A percentile compares a stretch with the other conserved stretches of the same genome.
These are phyloP conservation scores for Rhopalosiphum nymphaeae DNA, from an alignment of 2,888 invertebrate genomes.

Conservation along the genomic window DNA sequence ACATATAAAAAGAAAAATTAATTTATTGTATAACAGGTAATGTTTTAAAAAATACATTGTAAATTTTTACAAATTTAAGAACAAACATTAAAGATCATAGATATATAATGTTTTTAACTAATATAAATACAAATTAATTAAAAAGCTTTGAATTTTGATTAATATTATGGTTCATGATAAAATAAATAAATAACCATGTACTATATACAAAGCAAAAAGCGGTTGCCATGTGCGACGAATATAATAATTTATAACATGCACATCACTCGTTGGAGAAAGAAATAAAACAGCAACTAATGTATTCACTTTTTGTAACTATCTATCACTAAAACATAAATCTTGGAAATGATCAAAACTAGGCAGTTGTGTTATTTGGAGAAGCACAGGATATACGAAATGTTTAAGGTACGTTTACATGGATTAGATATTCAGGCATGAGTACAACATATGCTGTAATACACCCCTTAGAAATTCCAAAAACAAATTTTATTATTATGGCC, in stretches of 20 bases:
- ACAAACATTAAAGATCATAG: not conserved
- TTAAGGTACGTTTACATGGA: slow-evolving; percentile 19
- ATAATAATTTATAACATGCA: not conserved
- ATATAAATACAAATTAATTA: not conserved
- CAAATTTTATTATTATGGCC: not conserved
- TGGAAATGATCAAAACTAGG: not conserved
- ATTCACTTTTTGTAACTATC: not conserved
- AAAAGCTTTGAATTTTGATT: not conserved
- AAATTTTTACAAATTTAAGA: not conserved
- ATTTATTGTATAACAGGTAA: not conserved
- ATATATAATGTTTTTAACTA: not conserved
- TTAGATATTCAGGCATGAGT: not conserved
- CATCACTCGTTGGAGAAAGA: not conserved
- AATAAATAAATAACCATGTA: not conserved
- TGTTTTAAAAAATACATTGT: not conserved
- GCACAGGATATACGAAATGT: slow-evolving; percentile 51
- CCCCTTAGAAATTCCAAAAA: not conserved
- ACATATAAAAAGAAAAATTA: not conserved
- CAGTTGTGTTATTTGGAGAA: slow-evolving; percentile 45
- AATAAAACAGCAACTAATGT: not conserved
- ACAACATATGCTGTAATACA: not conserved
- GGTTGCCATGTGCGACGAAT: not conserved
- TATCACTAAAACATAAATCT: not conserved
- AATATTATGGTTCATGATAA: not conserved
- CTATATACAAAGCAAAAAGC: not conserved